These are phyloP conservation scores for Sycophila texana DNA, from an alignment of 2,888 invertebrate genomes.

Conservation along the genomic window DNA sequence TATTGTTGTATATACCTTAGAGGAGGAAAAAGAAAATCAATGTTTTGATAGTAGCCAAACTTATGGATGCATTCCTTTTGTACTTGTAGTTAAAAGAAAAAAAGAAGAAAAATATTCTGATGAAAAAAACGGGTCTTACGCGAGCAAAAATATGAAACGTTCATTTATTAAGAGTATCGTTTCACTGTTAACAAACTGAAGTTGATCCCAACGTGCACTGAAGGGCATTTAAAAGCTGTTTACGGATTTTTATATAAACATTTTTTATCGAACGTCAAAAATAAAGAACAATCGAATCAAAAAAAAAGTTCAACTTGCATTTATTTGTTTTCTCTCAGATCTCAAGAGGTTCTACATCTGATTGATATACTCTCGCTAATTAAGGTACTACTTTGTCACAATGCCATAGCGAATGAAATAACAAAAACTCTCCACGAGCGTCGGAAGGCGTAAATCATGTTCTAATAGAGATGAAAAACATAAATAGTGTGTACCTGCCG, in stretches of 20 bases:
- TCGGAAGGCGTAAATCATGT: not conserved
- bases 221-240: conserved; percentile 1
- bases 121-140: not conserved
- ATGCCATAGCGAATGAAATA: not conserved
- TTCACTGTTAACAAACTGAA: not conserved
- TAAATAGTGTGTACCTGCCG: conserved; percentile 43
- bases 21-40: not conserved
- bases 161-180: not conserved
- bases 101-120: conserved; percentile 1
- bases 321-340: not conserved
- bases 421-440: not conserved
- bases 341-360: not conserved
- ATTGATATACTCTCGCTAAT: not conserved
- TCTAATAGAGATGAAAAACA: conserved; percentile 28
- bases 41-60: conserved; percentile 9
- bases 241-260: conserved; percentile 24
- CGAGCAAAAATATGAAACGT: not conserved
- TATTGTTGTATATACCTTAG: not conserved
- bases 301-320: conserved; percentile 15
- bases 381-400: not conserved
- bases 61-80: conserved; percentile 18
- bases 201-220: not conserved
- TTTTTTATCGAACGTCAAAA: conserved; percentile 26
- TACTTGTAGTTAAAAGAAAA: not conserved
- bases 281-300: conserved; percentile 22